A percentile compares a stretch with the other conserved stretches of the same genome.
Conservation (phyloP, 2,888 invertebrate genomes). For the Diachrysia chrysitis region DNA sequence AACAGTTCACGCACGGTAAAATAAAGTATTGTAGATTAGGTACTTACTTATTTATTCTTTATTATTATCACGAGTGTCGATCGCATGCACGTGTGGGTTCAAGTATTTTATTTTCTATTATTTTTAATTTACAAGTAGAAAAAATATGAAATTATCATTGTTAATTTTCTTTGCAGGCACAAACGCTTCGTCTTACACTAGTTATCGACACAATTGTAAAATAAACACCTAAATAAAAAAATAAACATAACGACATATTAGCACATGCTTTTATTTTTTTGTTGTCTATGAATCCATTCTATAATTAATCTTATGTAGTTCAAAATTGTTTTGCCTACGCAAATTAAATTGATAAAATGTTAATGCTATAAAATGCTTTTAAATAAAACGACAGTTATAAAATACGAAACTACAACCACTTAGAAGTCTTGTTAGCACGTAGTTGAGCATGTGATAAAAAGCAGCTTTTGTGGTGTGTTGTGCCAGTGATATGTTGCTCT, state of each 20-base stretch:
- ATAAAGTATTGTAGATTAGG: slow-evolving; percentile 92
- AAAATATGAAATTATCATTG: slow-evolving; percentile 59
- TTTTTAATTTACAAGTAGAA: slow-evolving; percentile 59
- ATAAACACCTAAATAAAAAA: slow-evolving; percentile 33
- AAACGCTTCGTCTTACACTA: slow-evolving; percentile 72
- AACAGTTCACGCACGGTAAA: slow-evolving; percentile 96
- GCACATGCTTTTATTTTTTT: slow-evolving; percentile 49
- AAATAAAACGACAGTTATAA: slow-evolving; percentile 27
- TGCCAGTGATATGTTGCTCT: slow-evolving; percentile 33
- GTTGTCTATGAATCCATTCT: slow-evolving; percentile 26
- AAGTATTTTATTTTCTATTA: slow-evolving; percentile 71
- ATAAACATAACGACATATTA: slow-evolving; percentile 44
- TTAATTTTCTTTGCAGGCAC: slow-evolving; percentile 73
- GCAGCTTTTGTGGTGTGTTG: neutral
- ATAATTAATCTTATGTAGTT: slow-evolving; percentile 3
- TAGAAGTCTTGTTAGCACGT: slow-evolving; percentile 3
- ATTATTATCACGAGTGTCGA: slow-evolving; percentile 86
- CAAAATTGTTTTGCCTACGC: neutral
- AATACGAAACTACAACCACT: slow-evolving; percentile 5
- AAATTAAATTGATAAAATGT: slow-evolving; percentile 6
- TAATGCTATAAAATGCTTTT: neutral
- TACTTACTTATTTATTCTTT: slow-evolving; percentile 89
- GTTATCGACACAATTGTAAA: slow-evolving; percentile 41
- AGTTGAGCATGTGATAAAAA: slow-evolving; percentile 18
- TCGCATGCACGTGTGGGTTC: slow-evolving; percentile 88